Evolutionary conservation across 2,113 vertebrate genomes (phyloP), one percentile per base, ranked within the genome.

Genomic region (Orientallactaga bullata): DNA sequence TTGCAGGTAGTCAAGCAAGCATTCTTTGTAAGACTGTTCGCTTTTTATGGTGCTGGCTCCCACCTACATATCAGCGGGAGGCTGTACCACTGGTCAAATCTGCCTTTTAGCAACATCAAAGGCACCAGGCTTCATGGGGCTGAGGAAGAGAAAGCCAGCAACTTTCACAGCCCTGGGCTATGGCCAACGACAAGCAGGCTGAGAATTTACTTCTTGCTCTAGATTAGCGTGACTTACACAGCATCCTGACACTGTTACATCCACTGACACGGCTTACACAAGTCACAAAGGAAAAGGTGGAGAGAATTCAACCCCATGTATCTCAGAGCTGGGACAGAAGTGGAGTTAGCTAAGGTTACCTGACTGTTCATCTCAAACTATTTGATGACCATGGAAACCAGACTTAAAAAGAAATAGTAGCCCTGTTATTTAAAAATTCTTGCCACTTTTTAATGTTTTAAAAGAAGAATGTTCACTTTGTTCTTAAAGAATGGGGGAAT

Each of bases 11-110:
- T 6, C 90, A 47, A 76, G 82, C 0, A 5, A 79, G 74, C 61
- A 13, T 37, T 55, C 80, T 95, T 47, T 68, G 91, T 26, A 83
- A 94, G 92, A 81, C 42, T 0, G 1, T 87, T 86, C 86, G 3
- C 80, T 96, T 16, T 96, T 96, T 93, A 95, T 88, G 58, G 89
- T 42, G 77, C 79, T 95, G 96, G 97, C 93, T 94, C 93, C 83
- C 55, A 90, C 68, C 80, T 89, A 74, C 55, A 26, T 23, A 91
- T 66, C 89, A 94, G 95, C 87, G 2, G 93, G 96, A 94, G 93
- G 94, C 88, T 69, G 85, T 65, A 28, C 60, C 88, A 77, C 77
- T 94, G 94, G 93, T 94, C 87, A 84, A 91, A 94, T 85, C 87
- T 6, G 47, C 84, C 91, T 85, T 92, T 65, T 47, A 81, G 47